These are phyloP conservation scores for Diadegma fenestrale DNA, from an alignment of 2,888 invertebrate species.

Conservation along the genomic window DNA sequence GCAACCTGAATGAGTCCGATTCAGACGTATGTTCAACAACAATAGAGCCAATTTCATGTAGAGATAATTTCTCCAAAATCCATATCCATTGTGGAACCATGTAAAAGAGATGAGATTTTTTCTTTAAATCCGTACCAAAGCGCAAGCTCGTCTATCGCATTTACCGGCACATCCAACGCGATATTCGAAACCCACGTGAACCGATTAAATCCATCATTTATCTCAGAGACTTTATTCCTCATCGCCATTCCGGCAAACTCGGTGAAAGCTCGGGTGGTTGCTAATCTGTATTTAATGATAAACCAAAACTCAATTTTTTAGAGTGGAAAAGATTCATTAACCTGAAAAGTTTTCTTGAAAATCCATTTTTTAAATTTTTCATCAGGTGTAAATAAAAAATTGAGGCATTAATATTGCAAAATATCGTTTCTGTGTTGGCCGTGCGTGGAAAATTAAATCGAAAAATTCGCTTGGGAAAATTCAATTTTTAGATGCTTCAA, in stretches of 20 bases:
- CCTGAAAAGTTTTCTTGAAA: neutral
- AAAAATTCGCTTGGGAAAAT: neutral
- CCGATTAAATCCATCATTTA: slow-evolving; percentile 4
- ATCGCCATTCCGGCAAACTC: too few species aligned
- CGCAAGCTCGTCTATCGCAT: neutral
- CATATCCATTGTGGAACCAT: neutral
- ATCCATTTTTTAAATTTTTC: neutral
- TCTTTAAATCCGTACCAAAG: neutral
- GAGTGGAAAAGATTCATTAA: neutral
- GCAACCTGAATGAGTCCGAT: neutral
- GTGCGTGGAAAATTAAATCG: neutral
- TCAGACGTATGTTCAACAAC: neutral
- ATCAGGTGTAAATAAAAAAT: neutral
- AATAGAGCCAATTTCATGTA: neutral
- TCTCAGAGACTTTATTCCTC: neutral
- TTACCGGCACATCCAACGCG: neutral
- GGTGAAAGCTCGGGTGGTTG: too few species aligned
- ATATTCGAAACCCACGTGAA: neutral
- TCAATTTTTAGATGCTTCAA: neutral
- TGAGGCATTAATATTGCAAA: neutral
- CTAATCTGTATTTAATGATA: too few species aligned
- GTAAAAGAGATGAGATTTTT: neutral
- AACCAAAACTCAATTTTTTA: neutral
- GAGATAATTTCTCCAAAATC: neutral
- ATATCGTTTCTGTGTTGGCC: neutral